Evolutionary conservation across 2,888 invertebrate species (phyloP), one percentile per base, ranked within the genome.

Genomic region (Acronicta alni): DNA sequence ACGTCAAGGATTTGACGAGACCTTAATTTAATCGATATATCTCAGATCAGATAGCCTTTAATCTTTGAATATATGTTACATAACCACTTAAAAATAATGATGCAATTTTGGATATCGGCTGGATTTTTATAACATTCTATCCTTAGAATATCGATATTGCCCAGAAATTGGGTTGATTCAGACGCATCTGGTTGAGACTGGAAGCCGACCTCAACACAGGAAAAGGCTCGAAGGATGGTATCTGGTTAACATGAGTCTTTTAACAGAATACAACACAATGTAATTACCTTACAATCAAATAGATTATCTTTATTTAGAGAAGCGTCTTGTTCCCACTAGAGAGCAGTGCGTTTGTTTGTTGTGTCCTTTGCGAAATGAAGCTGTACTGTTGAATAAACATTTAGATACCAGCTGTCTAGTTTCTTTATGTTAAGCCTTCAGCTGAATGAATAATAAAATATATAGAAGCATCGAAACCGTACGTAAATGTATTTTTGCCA

Each of bases 1-100:
- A 59, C 69, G 70, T 65, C 75, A 80, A 73, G 77, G 75, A 73
- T 68, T 79, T 76, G 75, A 80, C 81, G 80, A 84, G 83, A 84
- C 67, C 73, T 66, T 58, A 77, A 80, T 79, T 62, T 61, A 53
- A 69, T 65, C 54, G 39, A 48, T 69, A 55, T 67, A 48, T 52
- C 73, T 52, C 20, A 67, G 58, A 67, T 52, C 17, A 48, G 38
- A n/a, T n/a, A n/a, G n/a, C n/a, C n/a, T n/a, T n/a, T n/a, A n/a
- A n/a, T 26, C 35, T 41, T 51, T 7, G 17, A 59, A 35, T 47
- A 59, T 47, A 44, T 52, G 39, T n/a, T n/a, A n/a, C 46, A 37
- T 35, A 49, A 46, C 61, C 46, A 72, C 12, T 53, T 43, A 42
- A 39, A 48, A 44, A 30, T 66, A 66, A 57, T 57, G 38, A 66